phyloP scores from a whole-genome alignment of 2,888 invertebrate species.

The Loripinus fragilis region DNA sequence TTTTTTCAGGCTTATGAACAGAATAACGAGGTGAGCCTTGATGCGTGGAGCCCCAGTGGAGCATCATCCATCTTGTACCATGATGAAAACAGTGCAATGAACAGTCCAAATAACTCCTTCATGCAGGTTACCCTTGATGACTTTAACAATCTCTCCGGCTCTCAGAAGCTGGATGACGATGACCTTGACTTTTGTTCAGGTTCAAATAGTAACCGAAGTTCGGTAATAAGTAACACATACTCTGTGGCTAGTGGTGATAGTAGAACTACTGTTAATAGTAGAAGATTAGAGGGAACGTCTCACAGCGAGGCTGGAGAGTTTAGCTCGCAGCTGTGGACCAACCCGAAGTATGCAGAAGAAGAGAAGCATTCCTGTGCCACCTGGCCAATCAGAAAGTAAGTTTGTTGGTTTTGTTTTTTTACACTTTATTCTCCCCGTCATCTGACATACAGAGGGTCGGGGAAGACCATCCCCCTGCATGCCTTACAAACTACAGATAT shows the following conservation, averaged over 20 bases:
- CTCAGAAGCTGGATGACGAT: not conserved
- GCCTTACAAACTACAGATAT: no score
- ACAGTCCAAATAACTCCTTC: constrained; percentile 20
- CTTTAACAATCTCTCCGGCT: not conserved
- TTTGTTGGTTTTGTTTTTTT: no score
- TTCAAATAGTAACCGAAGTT: constrained; percentile 12
- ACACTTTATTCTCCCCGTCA: no score
- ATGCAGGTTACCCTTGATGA: constrained; percentile 4
- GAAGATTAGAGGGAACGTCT: not conserved
- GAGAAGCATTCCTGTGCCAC: constrained; percentile 39
- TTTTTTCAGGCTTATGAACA: constrained; percentile 32
- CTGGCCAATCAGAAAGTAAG: constrained; percentile 36
- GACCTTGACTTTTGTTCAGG: constrained; percentile 21
- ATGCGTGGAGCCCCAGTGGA: constrained; percentile 46
- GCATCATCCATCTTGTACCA: not conserved
- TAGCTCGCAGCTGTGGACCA: constrained; percentile 37
- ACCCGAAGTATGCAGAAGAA: constrained; percentile 44
- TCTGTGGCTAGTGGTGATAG: not conserved
- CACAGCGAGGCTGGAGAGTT: not conserved
- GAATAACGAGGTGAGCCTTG: constrained; percentile 54
- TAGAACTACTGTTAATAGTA: not conserved
- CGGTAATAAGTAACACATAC: not conserved
- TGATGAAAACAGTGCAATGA: constrained; percentile 14
- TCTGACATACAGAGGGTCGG: no score
- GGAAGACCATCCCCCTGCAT: no score